Evolutionary conservation across 2,888 invertebrate species (phyloP).

Genomic region (Trachelus tabidus): DNA sequence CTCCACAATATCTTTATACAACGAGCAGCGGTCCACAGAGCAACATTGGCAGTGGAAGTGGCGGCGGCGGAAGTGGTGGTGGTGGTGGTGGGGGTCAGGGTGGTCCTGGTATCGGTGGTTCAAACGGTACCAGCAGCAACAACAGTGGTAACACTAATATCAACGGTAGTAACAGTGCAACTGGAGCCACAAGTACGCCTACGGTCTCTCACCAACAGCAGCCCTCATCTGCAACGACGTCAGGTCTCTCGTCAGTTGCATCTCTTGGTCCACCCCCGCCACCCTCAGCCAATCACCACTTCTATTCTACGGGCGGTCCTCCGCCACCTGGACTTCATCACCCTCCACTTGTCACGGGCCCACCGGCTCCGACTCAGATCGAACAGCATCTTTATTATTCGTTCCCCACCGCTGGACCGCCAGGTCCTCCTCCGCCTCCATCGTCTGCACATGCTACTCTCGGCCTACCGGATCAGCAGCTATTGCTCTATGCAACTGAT

Average conservation of each 20-base stretch:
- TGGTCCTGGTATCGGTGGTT: slow-evolving; percentile 30
- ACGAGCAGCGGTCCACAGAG: slow-evolving; percentile 61
- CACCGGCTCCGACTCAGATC: slow-evolving; percentile 52
- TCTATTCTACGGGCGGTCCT: slow-evolving; percentile 48
- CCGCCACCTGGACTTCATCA: slow-evolving; percentile 51
- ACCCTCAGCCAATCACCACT: slow-evolving; percentile 44
- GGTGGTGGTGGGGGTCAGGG: slow-evolving; percentile 40
- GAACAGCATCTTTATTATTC: slow-evolving; percentile 58
- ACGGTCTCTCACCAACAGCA: not conserved
- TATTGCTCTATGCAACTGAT: slow-evolving; percentile 57
- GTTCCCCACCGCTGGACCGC: slow-evolving; percentile 43
- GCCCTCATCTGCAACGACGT: too few relatives aligned
- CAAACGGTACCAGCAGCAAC: slow-evolving; percentile 55
- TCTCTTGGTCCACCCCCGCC: slow-evolving; percentile 47
- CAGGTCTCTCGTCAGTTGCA: too few relatives aligned
- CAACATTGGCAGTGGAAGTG: slow-evolving; percentile 43
- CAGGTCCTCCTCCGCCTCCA: slow-evolving; percentile 41
- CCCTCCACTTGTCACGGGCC: slow-evolving; percentile 46
- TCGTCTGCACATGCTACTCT: slow-evolving; percentile 52
- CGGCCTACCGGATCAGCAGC: slow-evolving; percentile 57
- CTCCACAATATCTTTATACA: slow-evolving; percentile 66
- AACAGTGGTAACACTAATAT: slow-evolving; percentile 43
- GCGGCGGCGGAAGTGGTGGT: slow-evolving; percentile 36
- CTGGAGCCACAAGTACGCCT: slow-evolving; percentile 47
- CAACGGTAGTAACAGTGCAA: slow-evolving; percentile 34